A percentile compares a stretch with the other conserved stretches of the same genome.
These are phyloP conservation scores for Engraulis encrasicolus DNA, from an alignment of 2,113 vertebrate genomes.

Conservation along the genomic window DNA sequence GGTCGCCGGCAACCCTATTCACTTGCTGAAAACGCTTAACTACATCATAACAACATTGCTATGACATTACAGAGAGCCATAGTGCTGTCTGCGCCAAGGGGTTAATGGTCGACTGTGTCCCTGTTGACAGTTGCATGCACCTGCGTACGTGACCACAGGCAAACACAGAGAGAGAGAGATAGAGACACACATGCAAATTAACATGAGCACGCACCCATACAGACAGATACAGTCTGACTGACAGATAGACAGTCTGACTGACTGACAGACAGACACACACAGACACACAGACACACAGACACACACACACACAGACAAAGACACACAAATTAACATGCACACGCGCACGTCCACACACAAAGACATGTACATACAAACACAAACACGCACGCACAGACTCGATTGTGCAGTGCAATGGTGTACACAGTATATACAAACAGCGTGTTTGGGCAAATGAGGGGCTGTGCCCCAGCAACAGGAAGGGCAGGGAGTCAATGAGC, in stretches of 20 bases:
- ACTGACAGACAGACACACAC: no score
- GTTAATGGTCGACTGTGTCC: not conserved
- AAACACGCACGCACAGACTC: not conserved
- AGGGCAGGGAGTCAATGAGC: constrained; percentile 65
- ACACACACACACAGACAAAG: no score
- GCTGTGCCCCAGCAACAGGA: constrained; percentile 57
- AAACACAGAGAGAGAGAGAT: not conserved
- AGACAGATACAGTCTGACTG: no score
- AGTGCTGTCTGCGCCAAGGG: no score
- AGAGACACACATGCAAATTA: not conserved
- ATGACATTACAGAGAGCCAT: no score
- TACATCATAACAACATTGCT: no score
- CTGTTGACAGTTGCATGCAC: not conserved
- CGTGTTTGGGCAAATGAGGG: constrained; percentile 7
- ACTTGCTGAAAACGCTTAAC: no score
- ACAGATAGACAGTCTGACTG: no score
- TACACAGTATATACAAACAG: not conserved
- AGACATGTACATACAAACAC: not conserved
- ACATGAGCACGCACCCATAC: no score
- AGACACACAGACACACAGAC: not conserved
- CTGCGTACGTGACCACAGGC: not conserved
- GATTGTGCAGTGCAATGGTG: no score
- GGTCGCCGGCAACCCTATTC: no score
- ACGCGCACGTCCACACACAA: not conserved
- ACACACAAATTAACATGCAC: no score